Base-by-base conservation (phyloP, 2,113 vertebrate genomes). In the Scomber scombrus region DNA sequence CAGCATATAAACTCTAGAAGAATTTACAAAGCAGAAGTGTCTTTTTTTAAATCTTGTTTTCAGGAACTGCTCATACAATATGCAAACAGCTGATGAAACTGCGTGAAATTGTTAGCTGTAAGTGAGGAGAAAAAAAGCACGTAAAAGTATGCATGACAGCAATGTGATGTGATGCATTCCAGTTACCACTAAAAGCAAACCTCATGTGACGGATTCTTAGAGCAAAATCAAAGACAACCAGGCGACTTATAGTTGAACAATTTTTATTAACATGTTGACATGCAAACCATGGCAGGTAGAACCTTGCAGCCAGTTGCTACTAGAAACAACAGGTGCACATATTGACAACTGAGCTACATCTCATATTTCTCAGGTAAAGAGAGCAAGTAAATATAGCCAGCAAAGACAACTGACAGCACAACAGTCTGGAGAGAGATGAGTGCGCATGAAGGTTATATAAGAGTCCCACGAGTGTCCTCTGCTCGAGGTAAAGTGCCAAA, bases 211-310 rank as follows among this genome's bases (percentile, higher is more conserved):
- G 13, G 6, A 23, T 23, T 29, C 11, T 13, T 2, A 7, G 7
- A 11, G 12, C 1, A n/a, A 76, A 71, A 80, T 3, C 3, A 75
- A 72, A 21, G 23, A 77, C 46, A 19, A 18, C 18, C 11, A 5
- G 5, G 9, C 6, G 47, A 10, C 34, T 78, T 40, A 71, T 76
- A 43, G 57, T 47, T 68, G 40, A 21, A 73, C 18, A 1, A 45
- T 67, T 85, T 90, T 88, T 88, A 86, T 83, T 90, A 79, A 85
- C 71, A 91, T 80, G 89, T 85, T 62, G 63, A 94, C 94, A 93
- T 95, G 94, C 94, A 92, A 75, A 87, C 88, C 80, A 78, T 60
- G 72, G 89, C 81, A 71, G 84, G 86, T 63, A 75, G 75, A 72
- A 76, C 63, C 40, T 31, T 71, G 80, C 82, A 80, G 69, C 83